A percentile compares a stretch with the other conserved stretches of the same genome.
Evolutionary conservation across 2,113 vertebrate species (phyloP).

Genomic region (Shinisaurus crocodilurus): DNA sequence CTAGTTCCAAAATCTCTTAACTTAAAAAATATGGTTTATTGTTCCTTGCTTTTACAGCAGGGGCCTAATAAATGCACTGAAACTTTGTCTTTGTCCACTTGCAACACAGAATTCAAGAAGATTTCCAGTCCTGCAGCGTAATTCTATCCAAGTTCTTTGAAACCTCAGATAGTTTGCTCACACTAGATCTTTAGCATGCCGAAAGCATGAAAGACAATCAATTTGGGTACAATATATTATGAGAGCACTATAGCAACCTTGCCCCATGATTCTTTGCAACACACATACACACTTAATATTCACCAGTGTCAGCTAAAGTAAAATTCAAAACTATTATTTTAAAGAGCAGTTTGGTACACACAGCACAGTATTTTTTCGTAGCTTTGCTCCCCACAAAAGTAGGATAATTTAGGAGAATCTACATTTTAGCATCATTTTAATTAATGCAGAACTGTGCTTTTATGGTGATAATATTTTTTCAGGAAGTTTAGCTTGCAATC

Average conservation of each 20-base stretch:
- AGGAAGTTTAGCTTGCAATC: conserved; percentile 63
- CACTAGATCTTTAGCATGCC: conserved; percentile 63
- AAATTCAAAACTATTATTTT: conserved; percentile 44
- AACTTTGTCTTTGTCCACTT: conserved; percentile 68
- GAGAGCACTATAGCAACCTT: conserved; percentile 4
- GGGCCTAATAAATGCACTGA: conserved; percentile 75
- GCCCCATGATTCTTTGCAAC: conserved; percentile 39
- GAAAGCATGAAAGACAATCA: conserved; percentile 58
- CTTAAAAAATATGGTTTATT: conserved; percentile 82
- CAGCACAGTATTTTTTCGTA: conserved; percentile 39
- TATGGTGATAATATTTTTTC: conserved; percentile 50
- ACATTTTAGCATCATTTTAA: conserved; percentile 51
- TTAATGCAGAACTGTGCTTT: conserved; percentile 58
- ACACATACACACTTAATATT: not conserved
- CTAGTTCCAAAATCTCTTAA: conserved; percentile 85
- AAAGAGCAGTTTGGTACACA: conserved; percentile 48
- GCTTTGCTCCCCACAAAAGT: conserved; percentile 45
- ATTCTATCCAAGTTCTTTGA: conserved; percentile 77
- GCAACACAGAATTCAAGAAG: conserved; percentile 70
- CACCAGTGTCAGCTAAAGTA: not conserved
- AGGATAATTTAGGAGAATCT: conserved; percentile 44
- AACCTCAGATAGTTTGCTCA: conserved; percentile 71
- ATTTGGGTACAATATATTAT: conserved; percentile 45
- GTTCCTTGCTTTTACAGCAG: conserved; percentile 74
- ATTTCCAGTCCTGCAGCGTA: conserved; percentile 66